Percentiles rank a stretch among this genome's conserved stretches.
These are phyloP conservation scores for Forbesichthys papilliferus DNA, from an alignment of 2,113 vertebrate genomes.

Conservation along the genomic window DNA sequence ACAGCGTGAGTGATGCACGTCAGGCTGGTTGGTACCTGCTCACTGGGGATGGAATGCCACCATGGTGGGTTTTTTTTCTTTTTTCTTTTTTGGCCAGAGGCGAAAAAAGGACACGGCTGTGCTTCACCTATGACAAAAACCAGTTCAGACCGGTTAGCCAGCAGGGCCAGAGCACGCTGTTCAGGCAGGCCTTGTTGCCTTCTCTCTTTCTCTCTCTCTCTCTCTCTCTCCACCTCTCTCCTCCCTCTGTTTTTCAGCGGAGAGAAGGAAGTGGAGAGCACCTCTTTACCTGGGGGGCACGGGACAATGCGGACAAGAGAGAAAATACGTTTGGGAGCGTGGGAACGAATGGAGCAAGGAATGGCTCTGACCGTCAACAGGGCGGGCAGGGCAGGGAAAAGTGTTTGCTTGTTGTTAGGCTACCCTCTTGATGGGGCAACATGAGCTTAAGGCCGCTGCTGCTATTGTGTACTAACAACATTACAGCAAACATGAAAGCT, in stretches of 20 bases:
- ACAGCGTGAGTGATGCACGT: constrained; percentile 3
- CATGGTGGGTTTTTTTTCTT: constrained; percentile 78
- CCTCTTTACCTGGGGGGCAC: constrained; percentile 82
- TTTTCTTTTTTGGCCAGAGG: constrained; percentile 77
- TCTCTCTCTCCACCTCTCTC: constrained; percentile 31
- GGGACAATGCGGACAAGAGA: constrained; percentile 66
- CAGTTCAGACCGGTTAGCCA: constrained; percentile 91
- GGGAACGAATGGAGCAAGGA: constrained; percentile 58
- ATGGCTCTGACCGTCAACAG: constrained; percentile 56
- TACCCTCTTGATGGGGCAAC: constrained; percentile 67
- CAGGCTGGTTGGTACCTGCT: constrained; percentile 82
- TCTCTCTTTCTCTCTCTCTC: constrained; percentile 52
- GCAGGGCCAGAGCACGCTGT: constrained; percentile 64
- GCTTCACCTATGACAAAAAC: constrained; percentile 79
- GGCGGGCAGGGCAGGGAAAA: constrained; percentile 61
- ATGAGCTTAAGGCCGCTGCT: constrained; percentile 57
- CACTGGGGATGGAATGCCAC: constrained; percentile 86
- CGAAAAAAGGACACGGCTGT: constrained; percentile 78
- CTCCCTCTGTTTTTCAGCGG: constrained; percentile 61
- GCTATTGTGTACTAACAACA: constrained; percentile 70
- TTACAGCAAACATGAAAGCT: constrained; percentile 60
- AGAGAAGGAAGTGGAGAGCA: constrained; percentile 74
- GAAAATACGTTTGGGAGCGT: constrained; percentile 63
- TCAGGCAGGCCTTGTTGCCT: constrained; percentile 55
- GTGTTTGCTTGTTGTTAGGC: constrained; percentile 66